These are phyloP conservation scores for Phymatocera aterrima DNA, from an alignment of 2,888 invertebrate species.

Conservation along the genomic window DNA sequence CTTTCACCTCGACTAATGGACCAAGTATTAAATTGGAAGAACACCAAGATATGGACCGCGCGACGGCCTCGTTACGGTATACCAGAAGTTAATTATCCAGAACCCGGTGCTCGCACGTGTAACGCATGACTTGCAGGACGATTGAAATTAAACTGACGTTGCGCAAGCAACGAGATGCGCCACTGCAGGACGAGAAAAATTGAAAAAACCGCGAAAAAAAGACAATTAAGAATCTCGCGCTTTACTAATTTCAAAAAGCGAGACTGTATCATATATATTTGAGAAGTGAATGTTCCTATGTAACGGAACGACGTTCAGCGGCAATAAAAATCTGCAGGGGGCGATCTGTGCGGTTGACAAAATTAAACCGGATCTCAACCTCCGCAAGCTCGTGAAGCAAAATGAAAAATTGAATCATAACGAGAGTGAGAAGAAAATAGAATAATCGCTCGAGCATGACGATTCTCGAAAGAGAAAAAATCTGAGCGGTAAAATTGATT, in stretches of 20 bases:
- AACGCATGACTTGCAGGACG: slow-evolving; percentile 8
- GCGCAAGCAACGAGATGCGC: neutral
- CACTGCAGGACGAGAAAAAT: too few species aligned
- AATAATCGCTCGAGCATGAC: neutral
- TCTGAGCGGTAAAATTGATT: neutral
- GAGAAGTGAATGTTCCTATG: too few species aligned
- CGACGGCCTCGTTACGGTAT: slow-evolving; percentile 11
- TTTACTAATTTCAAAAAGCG: too few species aligned
- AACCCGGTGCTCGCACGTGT: slow-evolving; percentile 8
- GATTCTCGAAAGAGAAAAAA: neutral
- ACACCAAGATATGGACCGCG: slow-evolving; percentile 16
- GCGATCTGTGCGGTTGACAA: too few species aligned
- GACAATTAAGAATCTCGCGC: too few species aligned
- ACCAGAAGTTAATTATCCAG: slow-evolving; percentile 27
- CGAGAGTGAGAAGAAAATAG: neutral
- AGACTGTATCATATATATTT: too few species aligned
- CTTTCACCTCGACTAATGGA: neutral
- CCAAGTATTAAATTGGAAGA: slow-evolving; percentile 25
- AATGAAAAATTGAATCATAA: neutral
- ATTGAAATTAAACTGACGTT: slow-evolving; percentile 3
- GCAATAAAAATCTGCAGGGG: too few species aligned
- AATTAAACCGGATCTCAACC: too few species aligned
- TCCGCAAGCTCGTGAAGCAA: neutral
- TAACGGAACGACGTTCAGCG: neutral
- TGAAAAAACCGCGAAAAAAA: too few species aligned